Evolutionary conservation across 2,888 invertebrate species (phyloP), one percentile per base, ranked within the genome.

Genomic region (Sinohyriopsis cumingii): DNA sequence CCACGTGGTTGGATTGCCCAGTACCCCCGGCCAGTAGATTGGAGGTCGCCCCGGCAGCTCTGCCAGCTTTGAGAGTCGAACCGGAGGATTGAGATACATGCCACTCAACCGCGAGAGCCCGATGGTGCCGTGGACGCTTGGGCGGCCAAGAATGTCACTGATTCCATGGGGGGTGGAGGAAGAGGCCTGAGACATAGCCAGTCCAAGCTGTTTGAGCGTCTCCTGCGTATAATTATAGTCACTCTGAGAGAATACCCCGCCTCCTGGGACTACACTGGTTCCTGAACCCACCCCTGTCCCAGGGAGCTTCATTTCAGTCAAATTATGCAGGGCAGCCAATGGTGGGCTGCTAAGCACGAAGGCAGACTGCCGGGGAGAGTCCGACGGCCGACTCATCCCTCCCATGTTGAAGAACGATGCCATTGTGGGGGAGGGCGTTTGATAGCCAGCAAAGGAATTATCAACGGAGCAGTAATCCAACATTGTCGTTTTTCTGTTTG

Each of bases 1-100:
- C 87, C 87, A 87, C 5, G 73, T 54, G 55, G 96, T 94, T 55
- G 96, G 96, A 91, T 97, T 96, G 84, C 96, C 95, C 83, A 97
- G 95, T 79, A 98, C 93, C 67, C 97, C 96, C 0, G 97, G 97
- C 97, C 97, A 97, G 92, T 97, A 97, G 77, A 97, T 93, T 84
- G 90, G 88, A 20, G 88, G 86, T 72, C 90, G 80, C 22, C 89
- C 89, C 33, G 89, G 89, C 63, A 89, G 82, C 75, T 90, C 90
- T 59, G 88, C 89, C 62, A 89, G 82, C 74, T 90, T 90, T 22
- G 89, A 87, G 61, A 89, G 82, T 60, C 89, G 81, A 59, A 85
- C 83, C 73, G 94, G 94, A 76, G 86, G 85, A 72, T 86, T 86
- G 72, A 90, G 86, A 80, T 90, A 90, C 87, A 89, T 87, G 72